phyloP scores from a whole-genome alignment of 2,888 invertebrate genomes.

The Dolichomitus sp. region DNA sequence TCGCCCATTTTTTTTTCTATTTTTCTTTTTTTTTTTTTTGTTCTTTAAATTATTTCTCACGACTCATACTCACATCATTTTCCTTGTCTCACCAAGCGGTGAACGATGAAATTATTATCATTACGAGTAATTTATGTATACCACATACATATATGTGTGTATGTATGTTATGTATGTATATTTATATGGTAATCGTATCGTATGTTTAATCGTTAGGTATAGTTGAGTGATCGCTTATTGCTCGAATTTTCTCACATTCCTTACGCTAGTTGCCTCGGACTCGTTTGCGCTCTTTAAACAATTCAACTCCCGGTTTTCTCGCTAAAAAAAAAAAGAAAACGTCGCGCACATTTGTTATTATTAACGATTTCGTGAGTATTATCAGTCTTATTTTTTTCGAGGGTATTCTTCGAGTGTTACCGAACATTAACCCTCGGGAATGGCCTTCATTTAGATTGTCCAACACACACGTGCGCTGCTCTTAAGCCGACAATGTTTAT shows the following conservation, averaged over 20 bases:
- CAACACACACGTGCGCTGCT: not conserved
- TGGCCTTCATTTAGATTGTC: not conserved
- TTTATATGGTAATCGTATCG: conserved; percentile 59
- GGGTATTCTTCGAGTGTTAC: conserved; percentile 1
- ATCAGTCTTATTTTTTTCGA: conserved; percentile 28
- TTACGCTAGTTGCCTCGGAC: not conserved
- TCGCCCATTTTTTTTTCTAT: conserved; percentile 35
- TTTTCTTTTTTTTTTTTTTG: conserved; percentile 30
- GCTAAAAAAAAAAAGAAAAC: conserved; percentile 9
- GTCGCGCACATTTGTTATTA: conserved; percentile 35
- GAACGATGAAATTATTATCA: conserved; percentile 68
- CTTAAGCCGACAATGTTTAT: conserved; percentile 11
- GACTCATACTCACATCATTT: conserved; percentile 54
- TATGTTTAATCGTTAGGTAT: conserved; percentile 71
- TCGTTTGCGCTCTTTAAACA: conserved; percentile 46
- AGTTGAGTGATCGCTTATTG: conserved; percentile 83
- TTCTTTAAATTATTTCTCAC: conserved; percentile 18
- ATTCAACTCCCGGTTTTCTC: conserved; percentile 20
- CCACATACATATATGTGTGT: conserved; percentile 56
- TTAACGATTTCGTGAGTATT: not conserved
- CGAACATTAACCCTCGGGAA: conserved; percentile 29
- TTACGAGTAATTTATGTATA: conserved; percentile 70
- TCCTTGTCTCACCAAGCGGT: conserved; percentile 63
- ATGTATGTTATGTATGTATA: conserved; percentile 45
- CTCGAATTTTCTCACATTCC: conserved; percentile 79